These are phyloP conservation scores for Nothura maculosa DNA, from an alignment of 2,797 vertebrate genomes.

Conservation along the genomic window DNA sequence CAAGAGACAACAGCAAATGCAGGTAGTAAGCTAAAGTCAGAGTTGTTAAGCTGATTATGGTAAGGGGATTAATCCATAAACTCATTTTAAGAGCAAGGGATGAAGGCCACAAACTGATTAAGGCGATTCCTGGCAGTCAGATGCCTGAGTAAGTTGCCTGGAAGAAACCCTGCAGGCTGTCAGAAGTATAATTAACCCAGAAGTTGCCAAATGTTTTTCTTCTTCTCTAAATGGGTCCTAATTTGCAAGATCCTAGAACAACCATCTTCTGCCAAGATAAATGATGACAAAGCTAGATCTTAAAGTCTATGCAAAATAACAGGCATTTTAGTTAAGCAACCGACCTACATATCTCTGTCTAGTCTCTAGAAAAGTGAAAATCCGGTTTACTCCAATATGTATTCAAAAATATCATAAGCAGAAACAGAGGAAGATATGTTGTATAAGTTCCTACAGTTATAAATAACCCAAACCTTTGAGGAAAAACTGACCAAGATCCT, in stretches of 20 bases:
- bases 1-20: not conserved
- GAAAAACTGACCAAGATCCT: not conserved
- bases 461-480: not conserved
- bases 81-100: not conserved
- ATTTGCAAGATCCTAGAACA: not conserved
- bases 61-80: not conserved
- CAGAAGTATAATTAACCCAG: not conserved
- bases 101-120: not conserved
- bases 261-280: fast-evolving
- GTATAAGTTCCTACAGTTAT: not conserved
- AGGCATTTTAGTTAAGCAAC: not conserved
- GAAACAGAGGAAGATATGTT: not conserved
- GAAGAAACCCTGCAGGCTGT: not conserved
- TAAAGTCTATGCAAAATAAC: not conserved
- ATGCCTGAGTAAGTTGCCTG: not conserved
- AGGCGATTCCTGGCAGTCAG: not conserved
- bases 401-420: not conserved
- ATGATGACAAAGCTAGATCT: not conserved
- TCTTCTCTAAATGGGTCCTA: not conserved
- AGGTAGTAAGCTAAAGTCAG: not conserved
- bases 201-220: not conserved
- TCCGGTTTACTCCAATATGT: not conserved
- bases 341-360: not conserved
- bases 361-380: not conserved
- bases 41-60: not conserved